Evolutionary conservation across 92 coral and sea anemone species (phyloP).

Genomic region (Metridium senile): DNA sequence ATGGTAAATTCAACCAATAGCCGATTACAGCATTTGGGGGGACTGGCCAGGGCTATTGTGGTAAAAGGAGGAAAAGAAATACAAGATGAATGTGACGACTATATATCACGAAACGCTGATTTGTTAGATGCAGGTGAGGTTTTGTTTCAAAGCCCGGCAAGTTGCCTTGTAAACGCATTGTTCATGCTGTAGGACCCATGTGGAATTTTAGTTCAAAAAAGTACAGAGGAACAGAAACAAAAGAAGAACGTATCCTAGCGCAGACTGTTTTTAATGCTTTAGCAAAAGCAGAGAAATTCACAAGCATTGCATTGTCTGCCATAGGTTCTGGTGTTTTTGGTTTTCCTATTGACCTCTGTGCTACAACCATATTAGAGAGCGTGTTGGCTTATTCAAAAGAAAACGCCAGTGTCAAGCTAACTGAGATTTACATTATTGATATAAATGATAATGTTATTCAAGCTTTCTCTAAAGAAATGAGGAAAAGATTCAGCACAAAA

Average conservation of each 20-base stretch:
- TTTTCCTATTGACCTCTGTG: conserved; percentile 67
- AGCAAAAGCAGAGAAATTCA: conserved; percentile 31
- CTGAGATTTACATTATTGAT: conserved; percentile 55
- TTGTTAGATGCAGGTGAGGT: conserved; percentile 63
- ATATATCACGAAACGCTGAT: conserved; percentile 21
- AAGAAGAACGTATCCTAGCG: conserved; percentile 32
- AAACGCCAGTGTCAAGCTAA: conserved; percentile 23
- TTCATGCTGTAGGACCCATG: conserved; percentile 68
- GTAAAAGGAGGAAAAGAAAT: conserved; percentile 64
- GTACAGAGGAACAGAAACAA: conserved; percentile 16
- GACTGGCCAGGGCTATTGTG: conserved; percentile 67
- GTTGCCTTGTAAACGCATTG: conserved; percentile 58
- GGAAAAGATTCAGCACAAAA: conserved; percentile 25
- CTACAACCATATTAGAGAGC: conserved; percentile 40
- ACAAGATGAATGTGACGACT: conserved; percentile 58
- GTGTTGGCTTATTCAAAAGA: conserved; percentile 29
- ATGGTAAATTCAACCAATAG: conserved; percentile 74
- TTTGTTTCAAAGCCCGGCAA: conserved; percentile 54
- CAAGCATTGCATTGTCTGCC: conserved; percentile 72
- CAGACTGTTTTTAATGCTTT: conserved; percentile 44
- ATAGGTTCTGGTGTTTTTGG: conserved; percentile 67
- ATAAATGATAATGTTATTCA: conserved; percentile 32
- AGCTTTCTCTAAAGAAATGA: conserved; percentile 52
- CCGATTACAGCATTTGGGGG: conserved; percentile 60
- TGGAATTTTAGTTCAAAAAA: conserved; percentile 34